phyloP scores from a whole-genome alignment of 2,888 invertebrate genomes.

The Acrobasis consociella region DNA sequence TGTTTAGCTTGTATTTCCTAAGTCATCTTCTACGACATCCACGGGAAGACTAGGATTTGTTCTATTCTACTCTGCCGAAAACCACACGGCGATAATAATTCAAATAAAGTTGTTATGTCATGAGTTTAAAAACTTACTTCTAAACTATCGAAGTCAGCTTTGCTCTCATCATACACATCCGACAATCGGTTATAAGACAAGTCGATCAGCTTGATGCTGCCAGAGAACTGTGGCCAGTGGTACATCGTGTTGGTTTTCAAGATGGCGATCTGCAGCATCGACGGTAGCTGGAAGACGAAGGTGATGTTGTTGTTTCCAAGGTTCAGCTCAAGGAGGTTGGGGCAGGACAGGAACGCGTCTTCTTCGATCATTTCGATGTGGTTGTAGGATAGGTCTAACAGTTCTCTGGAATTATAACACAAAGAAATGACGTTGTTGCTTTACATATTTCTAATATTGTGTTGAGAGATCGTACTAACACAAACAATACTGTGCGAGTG shows the following conservation, averaged over 20 bases:
- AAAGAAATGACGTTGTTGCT: background rate
- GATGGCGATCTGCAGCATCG: constrained; percentile 64
- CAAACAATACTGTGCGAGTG: no score
- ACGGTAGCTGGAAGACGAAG: constrained; percentile 64
- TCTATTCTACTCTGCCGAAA: no score
- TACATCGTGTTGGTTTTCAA: constrained; percentile 68
- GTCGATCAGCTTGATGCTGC: constrained; percentile 68
- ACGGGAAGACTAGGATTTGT: no score
- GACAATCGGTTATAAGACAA: constrained; percentile 69
- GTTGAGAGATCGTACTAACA: no score
- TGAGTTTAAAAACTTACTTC: constrained; percentile 54
- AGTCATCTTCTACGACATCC: no score
- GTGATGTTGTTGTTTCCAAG: constrained; percentile 75
- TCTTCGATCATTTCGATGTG: constrained; percentile 72
- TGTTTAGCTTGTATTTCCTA: no score
- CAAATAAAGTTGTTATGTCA: background rate
- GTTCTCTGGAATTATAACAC: constrained; percentile 57
- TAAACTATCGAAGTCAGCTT: constrained; percentile 59
- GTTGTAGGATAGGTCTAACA: constrained; percentile 73
- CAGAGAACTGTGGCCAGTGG: constrained; percentile 73
- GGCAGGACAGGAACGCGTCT: constrained; percentile 60
- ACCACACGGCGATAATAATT: no score
- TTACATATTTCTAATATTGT: no score
- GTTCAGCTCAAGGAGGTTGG: constrained; percentile 68
- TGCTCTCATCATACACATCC: constrained; percentile 60